phyloP scores from a whole-genome alignment of 2,888 invertebrate species.

The Orthosia gracilis region DNA sequence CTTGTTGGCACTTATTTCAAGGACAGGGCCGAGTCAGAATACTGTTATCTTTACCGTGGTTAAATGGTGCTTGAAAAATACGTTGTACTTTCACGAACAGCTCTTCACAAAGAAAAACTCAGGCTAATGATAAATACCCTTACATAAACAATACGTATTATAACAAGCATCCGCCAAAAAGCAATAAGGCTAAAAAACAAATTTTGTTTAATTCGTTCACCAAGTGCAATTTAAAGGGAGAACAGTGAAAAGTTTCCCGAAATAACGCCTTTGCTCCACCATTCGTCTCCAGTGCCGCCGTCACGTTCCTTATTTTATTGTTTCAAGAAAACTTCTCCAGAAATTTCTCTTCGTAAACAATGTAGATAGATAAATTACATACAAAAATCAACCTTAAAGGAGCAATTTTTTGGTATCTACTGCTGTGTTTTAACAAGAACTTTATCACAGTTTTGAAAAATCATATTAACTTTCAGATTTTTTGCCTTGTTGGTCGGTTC shows the following conservation, averaged over 20 bases:
- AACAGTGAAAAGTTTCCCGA: constrained; percentile 70
- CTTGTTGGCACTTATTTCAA: no score
- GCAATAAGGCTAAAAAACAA: constrained; percentile 67
- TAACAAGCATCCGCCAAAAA: constrained; percentile 52
- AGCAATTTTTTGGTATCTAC: constrained; percentile 1
- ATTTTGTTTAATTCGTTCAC: constrained; percentile 66
- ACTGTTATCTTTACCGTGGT: no score
- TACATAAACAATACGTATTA: constrained; percentile 42
- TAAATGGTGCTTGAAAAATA: constrained; percentile 24
- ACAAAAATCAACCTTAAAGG: constrained; percentile 42
- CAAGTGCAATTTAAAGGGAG: constrained; percentile 74
- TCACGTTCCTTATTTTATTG: constrained; percentile 78
- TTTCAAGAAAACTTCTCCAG: constrained; percentile 70
- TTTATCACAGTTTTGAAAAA: no score
- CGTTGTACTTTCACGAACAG: background rate
- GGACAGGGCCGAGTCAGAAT: no score
- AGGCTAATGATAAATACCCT: constrained; percentile 33
- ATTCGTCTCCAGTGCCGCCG: constrained; percentile 69
- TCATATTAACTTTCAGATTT: no score
- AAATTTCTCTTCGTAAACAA: constrained; percentile 70
- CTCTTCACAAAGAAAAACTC: constrained; percentile 30
- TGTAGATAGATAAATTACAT: constrained; percentile 59
- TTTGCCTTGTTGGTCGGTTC: no score
- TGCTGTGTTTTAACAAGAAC: background rate
- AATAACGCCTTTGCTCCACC: constrained; percentile 70